Percentiles rank a stretch among this genome's conserved stretches.
Conservation (phyloP, 2,113 vertebrate genomes). For the Platysteira castanea region DNA sequence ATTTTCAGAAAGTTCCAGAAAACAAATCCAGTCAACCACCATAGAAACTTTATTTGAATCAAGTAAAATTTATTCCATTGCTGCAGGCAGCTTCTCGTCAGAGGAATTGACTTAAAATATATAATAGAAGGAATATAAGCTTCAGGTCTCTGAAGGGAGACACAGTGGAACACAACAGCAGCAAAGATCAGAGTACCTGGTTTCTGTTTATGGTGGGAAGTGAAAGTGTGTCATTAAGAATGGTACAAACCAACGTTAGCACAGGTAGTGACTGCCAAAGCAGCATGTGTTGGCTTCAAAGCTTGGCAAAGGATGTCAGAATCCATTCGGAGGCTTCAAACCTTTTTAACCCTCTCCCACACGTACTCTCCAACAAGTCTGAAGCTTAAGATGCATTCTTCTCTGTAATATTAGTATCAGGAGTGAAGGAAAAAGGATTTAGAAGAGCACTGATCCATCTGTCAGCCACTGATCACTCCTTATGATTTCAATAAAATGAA, state of each 20-base stretch:
- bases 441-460: background rate
- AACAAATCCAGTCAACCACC: background rate
- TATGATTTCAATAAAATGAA: background rate
- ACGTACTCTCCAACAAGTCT: background rate
- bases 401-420: background rate
- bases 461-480: background rate
- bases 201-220: background rate
- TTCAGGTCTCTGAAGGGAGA: background rate
- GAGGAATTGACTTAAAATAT: background rate
- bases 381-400: background rate
- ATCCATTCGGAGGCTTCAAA: background rate
- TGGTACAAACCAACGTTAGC: background rate
- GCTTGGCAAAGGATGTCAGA: background rate
- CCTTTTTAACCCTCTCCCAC: background rate
- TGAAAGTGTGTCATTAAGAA: background rate
- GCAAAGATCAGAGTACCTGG: background rate
- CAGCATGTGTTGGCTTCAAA: background rate
- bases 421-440: background rate
- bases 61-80: background rate
- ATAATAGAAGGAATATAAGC: background rate
- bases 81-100: background rate
- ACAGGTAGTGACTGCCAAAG: background rate
- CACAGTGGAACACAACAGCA: background rate
- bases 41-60: background rate
- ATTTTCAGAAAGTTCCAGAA: background rate